phyloP scores from a whole-genome alignment of 2,888 invertebrate species.

The Hirtodrosophila duncani region DNA sequence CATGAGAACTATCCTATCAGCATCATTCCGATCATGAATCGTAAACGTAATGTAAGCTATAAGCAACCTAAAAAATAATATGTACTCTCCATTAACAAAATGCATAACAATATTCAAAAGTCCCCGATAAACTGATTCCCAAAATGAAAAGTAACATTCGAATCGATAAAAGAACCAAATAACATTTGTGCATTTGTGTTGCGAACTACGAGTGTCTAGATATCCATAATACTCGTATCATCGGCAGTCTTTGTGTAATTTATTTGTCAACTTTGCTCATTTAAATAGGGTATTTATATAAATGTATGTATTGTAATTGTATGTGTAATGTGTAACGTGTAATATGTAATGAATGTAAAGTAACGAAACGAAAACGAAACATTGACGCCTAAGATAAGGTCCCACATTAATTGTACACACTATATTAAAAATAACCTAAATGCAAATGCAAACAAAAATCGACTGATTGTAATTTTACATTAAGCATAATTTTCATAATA shows the following conservation, averaged over 20 bases:
- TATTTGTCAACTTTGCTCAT: conserved; percentile 18
- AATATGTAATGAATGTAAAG: conserved; percentile 26
- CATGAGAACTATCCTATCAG: background rate
- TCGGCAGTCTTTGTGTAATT: background rate
- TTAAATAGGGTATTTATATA: conserved; percentile 16
- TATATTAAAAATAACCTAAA: conserved; percentile 38
- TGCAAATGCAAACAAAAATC: conserved; percentile 39
- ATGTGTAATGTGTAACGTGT: conserved; percentile 9
- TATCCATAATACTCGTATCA: background rate
- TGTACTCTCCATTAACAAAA: too few species aligned
- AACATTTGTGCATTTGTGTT: too few species aligned
- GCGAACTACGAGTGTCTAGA: background rate
- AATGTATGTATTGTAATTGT: conserved; percentile 5
- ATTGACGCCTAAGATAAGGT: conserved; percentile 13
- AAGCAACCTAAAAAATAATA: too few species aligned
- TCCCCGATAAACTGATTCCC: too few species aligned
- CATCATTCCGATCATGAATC: conserved; percentile 6
- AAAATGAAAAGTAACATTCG: too few species aligned
- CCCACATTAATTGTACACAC: too few species aligned
- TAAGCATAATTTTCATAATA: conserved; percentile 3
- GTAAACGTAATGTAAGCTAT: background rate
- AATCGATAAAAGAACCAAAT: too few species aligned
- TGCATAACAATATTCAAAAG: too few species aligned
- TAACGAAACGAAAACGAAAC: background rate
- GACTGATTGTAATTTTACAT: conserved; percentile 51